Evolutionary conservation across 2,113 vertebrate genomes (phyloP).

Genomic region (Sylvia atricapilla): DNA sequence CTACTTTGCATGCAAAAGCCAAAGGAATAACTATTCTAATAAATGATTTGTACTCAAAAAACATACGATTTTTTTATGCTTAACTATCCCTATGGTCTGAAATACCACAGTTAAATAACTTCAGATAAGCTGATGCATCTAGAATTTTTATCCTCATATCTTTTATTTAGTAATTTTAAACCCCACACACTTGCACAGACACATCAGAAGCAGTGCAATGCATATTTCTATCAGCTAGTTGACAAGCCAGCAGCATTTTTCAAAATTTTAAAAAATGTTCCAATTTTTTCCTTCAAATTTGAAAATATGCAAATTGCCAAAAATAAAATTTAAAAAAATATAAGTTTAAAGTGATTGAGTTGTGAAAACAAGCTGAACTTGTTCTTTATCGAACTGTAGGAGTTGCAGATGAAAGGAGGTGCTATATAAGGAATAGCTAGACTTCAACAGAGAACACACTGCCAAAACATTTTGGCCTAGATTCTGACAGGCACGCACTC

Average conservation of each 20-base stretch:
- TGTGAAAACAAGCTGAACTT: slow-evolving; percentile 61
- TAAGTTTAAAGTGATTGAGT: neutral
- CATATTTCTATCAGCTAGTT: neutral
- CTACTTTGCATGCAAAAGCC: neutral
- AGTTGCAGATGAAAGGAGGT: slow-evolving; percentile 58
- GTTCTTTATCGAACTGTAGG: slow-evolving; percentile 58
- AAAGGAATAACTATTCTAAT: neutral
- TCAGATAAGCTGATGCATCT: neutral
- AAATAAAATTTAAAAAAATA: neutral
- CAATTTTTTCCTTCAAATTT: neutral
- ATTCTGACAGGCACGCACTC: slow-evolving; percentile 59
- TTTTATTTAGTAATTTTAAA: neutral
- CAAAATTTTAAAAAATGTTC: neutral
- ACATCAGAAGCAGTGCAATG: neutral
- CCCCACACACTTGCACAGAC: neutral
- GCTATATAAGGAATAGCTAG: slow-evolving; percentile 62
- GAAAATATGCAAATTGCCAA: neutral
- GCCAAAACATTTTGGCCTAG: slow-evolving; percentile 66
- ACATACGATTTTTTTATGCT: neutral
- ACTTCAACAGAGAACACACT: slow-evolving; percentile 39
- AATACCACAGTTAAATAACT: neutral
- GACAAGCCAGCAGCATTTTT: neutral
- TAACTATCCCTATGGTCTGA: neutral
- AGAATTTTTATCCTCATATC: neutral
- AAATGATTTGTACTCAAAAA: neutral